Conservation (phyloP, 2,113 vertebrate species). For the Rhombomys opimus region DNA sequence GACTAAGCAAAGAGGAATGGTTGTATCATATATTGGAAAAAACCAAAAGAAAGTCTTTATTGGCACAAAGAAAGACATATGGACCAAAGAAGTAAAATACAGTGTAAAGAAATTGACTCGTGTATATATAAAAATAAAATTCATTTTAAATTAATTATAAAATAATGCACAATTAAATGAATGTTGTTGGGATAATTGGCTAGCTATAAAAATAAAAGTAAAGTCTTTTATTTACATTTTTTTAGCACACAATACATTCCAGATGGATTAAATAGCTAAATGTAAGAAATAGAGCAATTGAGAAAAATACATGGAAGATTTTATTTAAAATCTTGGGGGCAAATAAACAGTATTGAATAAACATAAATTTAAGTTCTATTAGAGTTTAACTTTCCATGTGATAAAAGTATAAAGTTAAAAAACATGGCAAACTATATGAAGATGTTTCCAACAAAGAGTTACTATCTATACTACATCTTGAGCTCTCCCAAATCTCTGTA, state of each 20-base stretch:
- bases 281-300: not conserved
- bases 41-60: not conserved
- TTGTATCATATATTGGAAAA: not conserved
- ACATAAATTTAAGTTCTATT: not conserved
- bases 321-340: not conserved
- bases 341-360: not conserved
- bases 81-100: not conserved
- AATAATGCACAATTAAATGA: not conserved
- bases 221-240: not conserved
- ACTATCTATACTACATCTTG: not conserved
- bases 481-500: not conserved
- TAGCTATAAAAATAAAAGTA: not conserved
- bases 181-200: not conserved
- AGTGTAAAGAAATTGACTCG: not conserved
- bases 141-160: not conserved
- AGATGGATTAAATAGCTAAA: constrained; percentile 1
- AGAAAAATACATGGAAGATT: not conserved
- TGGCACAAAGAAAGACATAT: not conserved
- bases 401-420: constrained; percentile 5
- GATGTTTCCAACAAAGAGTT: constrained; percentile 30
- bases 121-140: not conserved
- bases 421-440: not conserved
- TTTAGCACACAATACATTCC: not conserved
- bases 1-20: not conserved
- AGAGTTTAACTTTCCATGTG: not conserved